Conservation (phyloP, 2,797 vertebrate genomes). For the Coracias cyanogaster region DNA sequence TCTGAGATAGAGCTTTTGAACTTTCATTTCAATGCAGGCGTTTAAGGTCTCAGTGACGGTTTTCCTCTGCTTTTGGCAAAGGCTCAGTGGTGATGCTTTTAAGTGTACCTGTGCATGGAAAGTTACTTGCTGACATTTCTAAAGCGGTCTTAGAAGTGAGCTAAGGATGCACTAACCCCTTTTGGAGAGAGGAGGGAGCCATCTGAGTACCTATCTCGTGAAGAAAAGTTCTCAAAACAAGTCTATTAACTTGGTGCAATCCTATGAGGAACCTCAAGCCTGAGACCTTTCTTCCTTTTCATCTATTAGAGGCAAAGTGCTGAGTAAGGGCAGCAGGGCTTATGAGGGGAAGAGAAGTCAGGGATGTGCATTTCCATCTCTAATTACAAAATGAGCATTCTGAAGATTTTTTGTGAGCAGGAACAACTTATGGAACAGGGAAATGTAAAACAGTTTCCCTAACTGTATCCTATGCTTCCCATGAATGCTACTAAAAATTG, state of each 20-base stretch:
- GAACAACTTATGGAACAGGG: neutral
- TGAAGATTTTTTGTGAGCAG: neutral
- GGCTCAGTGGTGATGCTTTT: neutral
- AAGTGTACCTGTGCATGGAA: neutral
- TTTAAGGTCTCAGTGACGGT: neutral
- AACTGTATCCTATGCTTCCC: neutral
- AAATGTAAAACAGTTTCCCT: neutral
- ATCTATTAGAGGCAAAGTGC: neutral
- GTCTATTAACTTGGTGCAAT: neutral
- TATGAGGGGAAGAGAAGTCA: neutral
- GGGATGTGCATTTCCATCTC: neutral
- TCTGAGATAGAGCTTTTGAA: neutral
- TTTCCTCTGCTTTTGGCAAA: neutral
- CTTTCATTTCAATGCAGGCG: neutral
- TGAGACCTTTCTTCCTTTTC: neutral
- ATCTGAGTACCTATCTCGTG: neutral
- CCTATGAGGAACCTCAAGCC: neutral
- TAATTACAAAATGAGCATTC: neutral
- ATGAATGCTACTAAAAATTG: neutral
- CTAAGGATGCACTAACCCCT: neutral
- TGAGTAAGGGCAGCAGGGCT: neutral
- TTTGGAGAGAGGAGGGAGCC: neutral
- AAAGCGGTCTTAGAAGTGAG: rapidly evolving
- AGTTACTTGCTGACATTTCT: neutral
- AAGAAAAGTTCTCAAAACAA: neutral